Evolutionary conservation across 2,113 vertebrate species (phyloP).

Genomic region (Vanacampus margaritifer): DNA sequence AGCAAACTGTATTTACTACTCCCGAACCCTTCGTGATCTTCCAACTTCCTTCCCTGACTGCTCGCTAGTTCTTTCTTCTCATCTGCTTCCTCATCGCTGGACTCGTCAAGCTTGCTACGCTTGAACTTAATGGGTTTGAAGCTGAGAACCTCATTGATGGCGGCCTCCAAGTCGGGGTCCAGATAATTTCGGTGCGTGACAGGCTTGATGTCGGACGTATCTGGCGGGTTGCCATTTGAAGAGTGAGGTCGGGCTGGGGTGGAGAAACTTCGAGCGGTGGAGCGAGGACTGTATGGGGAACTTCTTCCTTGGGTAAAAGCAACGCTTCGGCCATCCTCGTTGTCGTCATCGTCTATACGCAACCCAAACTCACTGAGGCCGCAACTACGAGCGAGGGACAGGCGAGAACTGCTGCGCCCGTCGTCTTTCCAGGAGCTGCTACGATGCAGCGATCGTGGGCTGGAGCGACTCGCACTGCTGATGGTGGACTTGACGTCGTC

Average conservation of each 20-base stretch:
- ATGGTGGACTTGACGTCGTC: constrained; percentile 78
- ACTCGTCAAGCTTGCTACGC: constrained; percentile 82
- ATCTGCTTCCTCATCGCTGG: constrained; percentile 69
- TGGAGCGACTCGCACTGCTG: constrained; percentile 80
- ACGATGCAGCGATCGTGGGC: constrained; percentile 74
- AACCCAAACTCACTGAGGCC: constrained; percentile 78
- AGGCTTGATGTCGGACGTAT: constrained; percentile 58
- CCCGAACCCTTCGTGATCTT: constrained; percentile 54
- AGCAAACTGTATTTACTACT: constrained; percentile 64
- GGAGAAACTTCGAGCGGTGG: constrained; percentile 81
- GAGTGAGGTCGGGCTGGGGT: constrained; percentile 78
- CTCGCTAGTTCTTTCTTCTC: constrained; percentile 32
- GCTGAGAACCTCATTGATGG: constrained; percentile 93
- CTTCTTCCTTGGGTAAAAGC: constrained; percentile 68
- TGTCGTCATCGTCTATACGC: constrained; percentile 65
- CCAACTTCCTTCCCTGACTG: constrained; percentile 71
- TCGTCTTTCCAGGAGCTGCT: constrained; percentile 81
- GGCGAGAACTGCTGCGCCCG: constrained; percentile 62
- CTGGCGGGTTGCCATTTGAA: constrained; percentile 43
- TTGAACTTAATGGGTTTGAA: constrained; percentile 85
- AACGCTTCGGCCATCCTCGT: constrained; percentile 67
- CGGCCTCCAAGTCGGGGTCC: constrained; percentile 91
- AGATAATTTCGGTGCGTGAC: constrained; percentile 84
- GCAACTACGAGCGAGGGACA: constrained; percentile 80
- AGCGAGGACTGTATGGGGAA: constrained; percentile 77